Evolutionary conservation across 2,888 invertebrate species (phyloP).

Genomic region (Parnassius mnemosyne): DNA sequence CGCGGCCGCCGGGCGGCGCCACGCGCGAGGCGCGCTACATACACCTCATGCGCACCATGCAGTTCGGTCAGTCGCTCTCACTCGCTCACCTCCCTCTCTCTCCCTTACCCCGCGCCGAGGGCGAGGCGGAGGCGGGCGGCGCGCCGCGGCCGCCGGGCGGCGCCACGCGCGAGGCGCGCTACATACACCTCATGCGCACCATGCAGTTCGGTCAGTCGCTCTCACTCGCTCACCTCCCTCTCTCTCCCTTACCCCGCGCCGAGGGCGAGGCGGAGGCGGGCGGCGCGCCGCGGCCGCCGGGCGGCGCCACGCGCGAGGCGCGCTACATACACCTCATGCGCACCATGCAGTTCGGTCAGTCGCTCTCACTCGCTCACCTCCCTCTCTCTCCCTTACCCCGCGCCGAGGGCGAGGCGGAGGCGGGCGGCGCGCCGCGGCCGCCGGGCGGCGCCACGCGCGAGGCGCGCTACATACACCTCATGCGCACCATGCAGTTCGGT

Average conservation of each 20-base stretch:
- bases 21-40: constrained; percentile 84
- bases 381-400: no score
- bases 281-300: constrained; percentile 55
- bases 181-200: constrained; percentile 91
- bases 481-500: constrained; percentile 79
- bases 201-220: no score
- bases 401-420: constrained; percentile 56
- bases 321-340: constrained; percentile 94
- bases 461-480: constrained; percentile 89
- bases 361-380: no score
- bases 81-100: no score
- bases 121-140: constrained; percentile 57
- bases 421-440: constrained; percentile 57
- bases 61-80: no score
- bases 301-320: constrained; percentile 64
- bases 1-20: constrained; percentile 56
- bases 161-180: constrained; percentile 79
- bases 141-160: constrained; percentile 57
- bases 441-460: constrained; percentile 62
- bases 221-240: no score
- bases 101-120: constrained; percentile 54
- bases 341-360: constrained; percentile 36
- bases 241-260: no score
- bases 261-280: constrained; percentile 60
- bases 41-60: constrained; percentile 87